These are phyloP conservation scores for Atta texana DNA, from an alignment of 1,140 invertebrate genomes.

Conservation along the genomic window DNA sequence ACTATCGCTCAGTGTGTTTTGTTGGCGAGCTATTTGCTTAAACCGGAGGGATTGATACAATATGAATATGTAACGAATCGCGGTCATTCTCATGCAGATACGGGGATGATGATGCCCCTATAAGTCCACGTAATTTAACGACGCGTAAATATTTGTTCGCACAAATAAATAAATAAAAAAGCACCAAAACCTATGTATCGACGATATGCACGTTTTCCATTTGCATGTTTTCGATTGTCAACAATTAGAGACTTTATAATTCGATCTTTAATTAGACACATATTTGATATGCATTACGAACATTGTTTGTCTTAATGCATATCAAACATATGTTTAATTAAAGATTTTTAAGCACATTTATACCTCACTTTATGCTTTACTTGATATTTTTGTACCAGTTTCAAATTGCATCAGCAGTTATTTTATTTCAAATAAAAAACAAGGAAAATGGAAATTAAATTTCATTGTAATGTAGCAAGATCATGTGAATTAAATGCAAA, in stretches of 20 bases:
- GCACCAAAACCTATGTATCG: neutral
- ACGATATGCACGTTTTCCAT: constrained; percentile 2
- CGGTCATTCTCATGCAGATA: constrained; percentile 11
- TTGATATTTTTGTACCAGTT: neutral
- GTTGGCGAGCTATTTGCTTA: constrained; percentile 29
- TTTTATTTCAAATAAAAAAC: neutral
- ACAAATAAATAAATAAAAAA: constrained; percentile 10
- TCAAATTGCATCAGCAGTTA: neutral
- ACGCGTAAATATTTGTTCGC: constrained; percentile 6
- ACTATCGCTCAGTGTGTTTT: constrained; percentile 16
- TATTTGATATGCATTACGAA: neutral
- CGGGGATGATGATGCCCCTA: neutral
- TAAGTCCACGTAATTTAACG: constrained; percentile 38
- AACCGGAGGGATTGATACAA: constrained; percentile 6
- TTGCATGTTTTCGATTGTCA: neutral
- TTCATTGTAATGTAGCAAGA: neutral
- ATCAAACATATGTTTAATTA: neutral
- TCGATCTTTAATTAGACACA: neutral
- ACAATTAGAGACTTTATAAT: neutral
- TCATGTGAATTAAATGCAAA: neutral
- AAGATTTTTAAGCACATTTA: neutral
- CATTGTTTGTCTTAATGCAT: too few relatives aligned
- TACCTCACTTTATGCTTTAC: neutral
- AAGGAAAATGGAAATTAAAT: neutral
- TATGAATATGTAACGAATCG: constrained; percentile 42